Conservation (phyloP, 1,140 invertebrate genomes). For the Aphis gossypii region DNA sequence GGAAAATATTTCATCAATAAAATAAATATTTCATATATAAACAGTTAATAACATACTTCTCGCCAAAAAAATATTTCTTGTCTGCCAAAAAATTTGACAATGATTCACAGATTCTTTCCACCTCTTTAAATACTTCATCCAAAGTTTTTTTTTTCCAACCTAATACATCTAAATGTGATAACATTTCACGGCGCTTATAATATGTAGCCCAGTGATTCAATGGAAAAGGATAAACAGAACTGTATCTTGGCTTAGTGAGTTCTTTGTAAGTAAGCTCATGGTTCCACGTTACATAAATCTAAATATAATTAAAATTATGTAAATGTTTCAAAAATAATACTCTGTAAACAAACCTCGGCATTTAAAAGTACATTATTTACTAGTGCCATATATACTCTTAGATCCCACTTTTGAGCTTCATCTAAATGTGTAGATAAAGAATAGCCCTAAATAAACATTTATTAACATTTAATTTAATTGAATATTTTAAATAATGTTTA, state of each 20-base stretch:
- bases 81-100: slow-evolving; percentile 82
- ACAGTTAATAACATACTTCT: slow-evolving; percentile 45
- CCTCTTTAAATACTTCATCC: slow-evolving; percentile 75
- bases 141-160: slow-evolving; percentile 72
- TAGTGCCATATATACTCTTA: slow-evolving; percentile 91
- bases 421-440: slow-evolving; percentile 76
- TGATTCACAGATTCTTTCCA: slow-evolving; percentile 83
- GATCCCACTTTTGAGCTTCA: slow-evolving; percentile 82
- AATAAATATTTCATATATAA: slow-evolving; percentile 32
- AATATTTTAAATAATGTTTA: slow-evolving; percentile 2
- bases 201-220: slow-evolving; percentile 84
- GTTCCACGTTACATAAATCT: slow-evolving; percentile 87
- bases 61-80: slow-evolving; percentile 82
- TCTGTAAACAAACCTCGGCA: slow-evolving; percentile 73
- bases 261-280: slow-evolving; percentile 79
- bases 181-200: slow-evolving; percentile 76
- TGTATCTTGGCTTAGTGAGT: slow-evolving; percentile 85
- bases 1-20: slow-evolving; percentile 62
- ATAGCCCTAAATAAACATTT: slow-evolving; percentile 30
- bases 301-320: slow-evolving; percentile 57
- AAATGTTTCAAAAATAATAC: slow-evolving; percentile 1
- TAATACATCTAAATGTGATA: slow-evolving; percentile 79
- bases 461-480: neutral
- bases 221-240: slow-evolving; percentile 92
- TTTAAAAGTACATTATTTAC: slow-evolving; percentile 86